These are phyloP conservation scores for Microcebus griseorufus DNA, from an alignment of 2,113 vertebrate species.

Conservation along the genomic window DNA sequence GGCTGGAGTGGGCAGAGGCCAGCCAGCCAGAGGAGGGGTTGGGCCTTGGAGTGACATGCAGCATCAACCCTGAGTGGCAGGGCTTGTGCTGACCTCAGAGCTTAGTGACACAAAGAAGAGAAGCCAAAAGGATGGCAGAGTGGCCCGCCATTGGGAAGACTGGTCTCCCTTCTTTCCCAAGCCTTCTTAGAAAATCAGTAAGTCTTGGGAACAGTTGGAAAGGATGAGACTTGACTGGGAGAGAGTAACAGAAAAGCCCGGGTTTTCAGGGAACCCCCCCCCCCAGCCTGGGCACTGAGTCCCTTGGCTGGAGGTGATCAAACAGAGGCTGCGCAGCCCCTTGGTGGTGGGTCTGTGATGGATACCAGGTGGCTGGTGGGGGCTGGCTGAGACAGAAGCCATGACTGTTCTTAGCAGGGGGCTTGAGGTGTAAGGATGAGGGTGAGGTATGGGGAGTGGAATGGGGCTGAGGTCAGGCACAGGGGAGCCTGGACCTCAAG, in stretches of 20 bases:
- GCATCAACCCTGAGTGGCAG: not conserved
- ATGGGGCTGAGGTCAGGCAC: not conserved
- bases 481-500: not conserved
- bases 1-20: not conserved
- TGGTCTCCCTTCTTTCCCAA: not conserved
- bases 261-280: not conserved
- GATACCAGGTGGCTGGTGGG: not conserved
- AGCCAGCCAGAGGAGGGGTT: not conserved
- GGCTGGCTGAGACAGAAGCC: not conserved
- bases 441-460: not conserved
- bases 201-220: not conserved
- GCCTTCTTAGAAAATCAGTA: not conserved
- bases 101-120: not conserved
- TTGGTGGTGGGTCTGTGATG: not conserved
- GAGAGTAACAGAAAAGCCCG: not conserved
- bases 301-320: not conserved
- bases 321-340: not conserved
- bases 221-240: not conserved
- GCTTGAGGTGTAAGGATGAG: not conserved
- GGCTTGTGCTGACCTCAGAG: not conserved
- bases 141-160: not conserved
- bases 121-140: not conserved
- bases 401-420: not conserved
- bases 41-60: not conserved
- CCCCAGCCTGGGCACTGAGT: too few relatives aligned